Conservation (phyloP, 37 sponge, comb jelly and placozoan genomes). For the Bolinopsis microptera region DNA sequence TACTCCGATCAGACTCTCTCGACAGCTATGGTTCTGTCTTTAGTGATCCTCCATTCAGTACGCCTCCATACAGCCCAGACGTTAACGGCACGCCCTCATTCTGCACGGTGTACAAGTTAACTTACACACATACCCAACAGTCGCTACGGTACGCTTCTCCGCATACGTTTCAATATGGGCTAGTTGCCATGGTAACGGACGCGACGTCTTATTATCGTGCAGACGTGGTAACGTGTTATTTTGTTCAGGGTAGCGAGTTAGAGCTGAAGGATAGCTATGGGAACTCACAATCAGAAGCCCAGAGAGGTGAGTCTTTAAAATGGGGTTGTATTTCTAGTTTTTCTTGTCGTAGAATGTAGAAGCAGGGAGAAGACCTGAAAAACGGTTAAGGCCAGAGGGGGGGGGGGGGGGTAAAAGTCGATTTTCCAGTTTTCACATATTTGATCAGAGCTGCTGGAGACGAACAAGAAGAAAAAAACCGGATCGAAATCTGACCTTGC, state of each 20-base stretch:
- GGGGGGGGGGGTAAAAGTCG: no score
- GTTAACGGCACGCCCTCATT: neutral
- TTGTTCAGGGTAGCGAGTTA: conserved; percentile 18
- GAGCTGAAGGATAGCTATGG: neutral
- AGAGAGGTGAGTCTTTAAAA: neutral
- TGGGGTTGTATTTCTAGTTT: no score
- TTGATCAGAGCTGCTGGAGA: no score
- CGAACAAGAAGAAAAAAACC: no score
- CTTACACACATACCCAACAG: neutral
- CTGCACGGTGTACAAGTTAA: neutral
- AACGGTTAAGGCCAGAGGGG: no score
- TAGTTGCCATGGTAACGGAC: conserved; percentile 20
- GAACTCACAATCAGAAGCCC: neutral
- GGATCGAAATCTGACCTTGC: no score
- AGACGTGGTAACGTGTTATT: neutral
- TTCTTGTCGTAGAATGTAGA: no score
- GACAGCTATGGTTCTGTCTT: neutral
- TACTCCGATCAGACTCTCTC: neutral
- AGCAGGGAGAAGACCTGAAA: no score
- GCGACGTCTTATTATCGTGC: neutral
- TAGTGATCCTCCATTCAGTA: neutral
- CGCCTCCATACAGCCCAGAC: neutral
- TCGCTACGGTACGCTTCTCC: neutral
- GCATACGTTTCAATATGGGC: neutral
- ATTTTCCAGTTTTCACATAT: no score